Evolutionary conservation across 2,888 invertebrate genomes (phyloP).

Genomic region (Conchocele bisecta): DNA sequence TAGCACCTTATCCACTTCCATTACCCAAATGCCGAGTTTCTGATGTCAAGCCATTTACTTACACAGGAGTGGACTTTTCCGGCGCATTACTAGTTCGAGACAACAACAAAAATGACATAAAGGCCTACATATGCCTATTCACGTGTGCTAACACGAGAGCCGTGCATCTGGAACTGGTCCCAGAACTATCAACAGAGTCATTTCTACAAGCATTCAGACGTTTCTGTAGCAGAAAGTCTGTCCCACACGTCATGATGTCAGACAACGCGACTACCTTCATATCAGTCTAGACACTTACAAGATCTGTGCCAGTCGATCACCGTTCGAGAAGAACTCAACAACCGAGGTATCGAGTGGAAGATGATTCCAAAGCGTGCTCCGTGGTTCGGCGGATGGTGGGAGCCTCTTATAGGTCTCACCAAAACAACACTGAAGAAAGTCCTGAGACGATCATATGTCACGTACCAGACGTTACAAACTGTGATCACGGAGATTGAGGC

Average conservation of each 20-base stretch:
- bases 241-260: conserved; percentile 36
- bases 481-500: conserved; percentile 46
- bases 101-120: background rate
- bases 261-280: conserved; percentile 55
- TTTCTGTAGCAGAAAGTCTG: conserved; percentile 38
- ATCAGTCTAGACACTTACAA: conserved; percentile 18
- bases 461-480: conserved; percentile 32
- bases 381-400: conserved; percentile 59
- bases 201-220: conserved; percentile 42
- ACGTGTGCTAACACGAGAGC: conserved; percentile 4
- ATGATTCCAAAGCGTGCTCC: conserved; percentile 54
- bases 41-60: background rate
- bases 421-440: conserved; percentile 38
- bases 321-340: background rate
- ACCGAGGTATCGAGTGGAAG: conserved; percentile 27
- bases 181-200: background rate
- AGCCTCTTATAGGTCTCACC: conserved; percentile 42
- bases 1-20: background rate
- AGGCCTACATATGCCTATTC: background rate
- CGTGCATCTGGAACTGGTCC: conserved; percentile 5
- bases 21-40: background rate
- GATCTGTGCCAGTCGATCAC: background rate
- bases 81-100: background rate
- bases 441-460: conserved; percentile 22
- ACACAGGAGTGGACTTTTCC: conserved; percentile 8